phyloP scores from a whole-genome alignment of 2,888 invertebrate species.

The Helicoverpa assulta region DNA sequence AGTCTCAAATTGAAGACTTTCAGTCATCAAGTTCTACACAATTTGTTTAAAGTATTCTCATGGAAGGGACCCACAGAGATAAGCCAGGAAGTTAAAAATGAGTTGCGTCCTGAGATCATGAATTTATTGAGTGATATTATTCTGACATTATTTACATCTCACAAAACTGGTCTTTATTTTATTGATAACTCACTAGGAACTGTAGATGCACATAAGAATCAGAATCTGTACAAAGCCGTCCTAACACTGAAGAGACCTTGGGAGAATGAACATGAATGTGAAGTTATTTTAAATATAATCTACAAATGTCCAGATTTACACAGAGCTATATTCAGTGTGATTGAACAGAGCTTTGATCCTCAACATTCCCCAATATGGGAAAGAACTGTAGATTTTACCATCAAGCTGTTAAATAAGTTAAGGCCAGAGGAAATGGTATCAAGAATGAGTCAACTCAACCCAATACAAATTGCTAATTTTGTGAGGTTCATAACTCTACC shows the following conservation, averaged over 20 bases:
- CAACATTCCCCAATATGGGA: slow-evolving; percentile 89
- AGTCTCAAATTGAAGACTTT: slow-evolving; percentile 93
- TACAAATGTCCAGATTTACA: slow-evolving; percentile 93
- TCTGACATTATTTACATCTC: slow-evolving; percentile 93
- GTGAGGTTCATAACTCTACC: slow-evolving; percentile 88
- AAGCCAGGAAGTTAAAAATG: slow-evolving; percentile 77
- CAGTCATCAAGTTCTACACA: slow-evolving; percentile 92
- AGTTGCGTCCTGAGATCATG: slow-evolving; percentile 84
- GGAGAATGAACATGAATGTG: slow-evolving; percentile 91
- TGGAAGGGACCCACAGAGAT: slow-evolving; percentile 93
- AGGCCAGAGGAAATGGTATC: slow-evolving; percentile 86
- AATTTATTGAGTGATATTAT: slow-evolving; percentile 92
- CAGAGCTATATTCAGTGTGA: slow-evolving; percentile 90
- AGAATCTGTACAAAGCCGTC: slow-evolving; percentile 91
- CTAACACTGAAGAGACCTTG: slow-evolving; percentile 92
- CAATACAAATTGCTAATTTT: slow-evolving; percentile 88
- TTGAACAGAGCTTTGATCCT: slow-evolving; percentile 91
- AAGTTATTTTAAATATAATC: slow-evolving; percentile 91
- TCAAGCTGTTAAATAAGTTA: slow-evolving; percentile 83
- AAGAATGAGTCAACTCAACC: slow-evolving; percentile 82
- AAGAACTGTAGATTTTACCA: slow-evolving; percentile 84
- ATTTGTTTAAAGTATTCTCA: slow-evolving; percentile 92
- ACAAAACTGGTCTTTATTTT: slow-evolving; percentile 94
- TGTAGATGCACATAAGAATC: slow-evolving; percentile 90
- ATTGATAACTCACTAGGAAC: slow-evolving; percentile 92